These are phyloP conservation scores for Sardina pilchardus DNA, from an alignment of 2,113 vertebrate genomes.

Conservation along the genomic window DNA sequence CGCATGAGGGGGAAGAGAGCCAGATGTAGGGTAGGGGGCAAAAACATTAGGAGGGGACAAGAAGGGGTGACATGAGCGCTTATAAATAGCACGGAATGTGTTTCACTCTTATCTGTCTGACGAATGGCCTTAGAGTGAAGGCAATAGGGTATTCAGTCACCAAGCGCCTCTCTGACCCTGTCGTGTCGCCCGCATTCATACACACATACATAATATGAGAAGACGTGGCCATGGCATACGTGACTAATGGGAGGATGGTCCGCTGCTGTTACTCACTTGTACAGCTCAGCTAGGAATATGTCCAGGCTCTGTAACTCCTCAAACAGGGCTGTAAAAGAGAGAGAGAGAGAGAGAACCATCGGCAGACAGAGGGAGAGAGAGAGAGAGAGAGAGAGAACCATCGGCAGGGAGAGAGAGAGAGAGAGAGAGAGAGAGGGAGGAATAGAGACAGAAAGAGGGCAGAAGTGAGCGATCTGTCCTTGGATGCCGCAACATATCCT, in stretches of 20 bases:
- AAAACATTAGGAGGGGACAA: background rate
- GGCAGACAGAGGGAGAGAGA: background rate
- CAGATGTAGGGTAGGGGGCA: background rate
- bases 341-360: background rate
- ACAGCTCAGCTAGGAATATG: conserved; percentile 96
- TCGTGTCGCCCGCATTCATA: background rate
- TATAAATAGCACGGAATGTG: conserved; percentile 28
- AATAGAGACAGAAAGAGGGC: background rate
- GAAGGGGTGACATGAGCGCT: background rate
- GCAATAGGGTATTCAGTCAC: conserved; percentile 5
- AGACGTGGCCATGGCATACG: background rate
- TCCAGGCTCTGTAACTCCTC: conserved; percentile 97
- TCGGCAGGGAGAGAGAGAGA: background rate
- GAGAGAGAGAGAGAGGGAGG: background rate
- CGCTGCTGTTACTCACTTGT: conserved; percentile 87
- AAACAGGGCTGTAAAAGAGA: conserved; percentile 83
- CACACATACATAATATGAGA: conserved; percentile 10
- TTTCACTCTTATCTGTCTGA: conserved; percentile 14
- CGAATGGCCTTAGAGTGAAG: conserved; percentile 1
- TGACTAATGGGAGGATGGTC: background rate
- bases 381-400: conserved; percentile 33
- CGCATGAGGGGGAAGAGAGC: background rate
- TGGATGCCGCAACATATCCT: background rate
- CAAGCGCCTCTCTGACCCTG: conserved; percentile 8
- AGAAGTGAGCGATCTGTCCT: background rate